Evolutionary conservation across 2,888 invertebrate species (phyloP).

Genomic region (Melangyna quadrimaculata): DNA sequence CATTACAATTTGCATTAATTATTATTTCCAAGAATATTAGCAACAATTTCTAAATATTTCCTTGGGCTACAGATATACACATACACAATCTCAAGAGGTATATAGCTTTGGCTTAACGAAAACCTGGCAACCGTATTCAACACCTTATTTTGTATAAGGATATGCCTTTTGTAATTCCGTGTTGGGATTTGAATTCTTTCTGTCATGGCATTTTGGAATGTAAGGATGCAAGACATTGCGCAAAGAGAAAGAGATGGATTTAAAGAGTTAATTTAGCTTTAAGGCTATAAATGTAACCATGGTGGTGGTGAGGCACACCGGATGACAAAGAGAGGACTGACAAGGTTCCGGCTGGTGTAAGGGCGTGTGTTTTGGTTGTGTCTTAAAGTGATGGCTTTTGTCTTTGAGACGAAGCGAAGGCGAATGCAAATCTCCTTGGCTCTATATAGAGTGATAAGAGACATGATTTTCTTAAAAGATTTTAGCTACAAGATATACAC

Average conservation of each 20-base stretch:
- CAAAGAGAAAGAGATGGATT: slow-evolving; percentile 28
- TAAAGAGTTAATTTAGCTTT: slow-evolving; percentile 69
- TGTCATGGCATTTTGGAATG: slow-evolving; percentile 3
- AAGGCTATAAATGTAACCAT: slow-evolving; percentile 47
- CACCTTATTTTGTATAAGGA: neutral
- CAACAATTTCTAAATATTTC: neutral
- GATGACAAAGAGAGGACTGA: neutral
- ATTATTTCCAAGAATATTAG: neutral
- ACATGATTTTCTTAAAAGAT: slow-evolving; percentile 43
- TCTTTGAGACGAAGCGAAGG: neutral
- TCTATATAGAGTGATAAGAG: slow-evolving; percentile 7
- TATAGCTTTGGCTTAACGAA: neutral
- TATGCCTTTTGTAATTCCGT: slow-evolving; percentile 34
- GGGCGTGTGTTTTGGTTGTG: neutral
- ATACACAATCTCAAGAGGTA: neutral
- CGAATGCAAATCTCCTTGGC: slow-evolving; percentile 29
- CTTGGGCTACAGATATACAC: neutral
- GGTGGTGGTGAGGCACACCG: too few species aligned
- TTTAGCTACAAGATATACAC: slow-evolving; percentile 26
- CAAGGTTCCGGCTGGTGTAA: neutral
- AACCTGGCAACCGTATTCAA: slow-evolving; percentile 13
- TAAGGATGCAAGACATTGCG: slow-evolving; percentile 14
- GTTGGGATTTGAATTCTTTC: slow-evolving; percentile 62
- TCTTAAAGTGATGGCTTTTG: slow-evolving; percentile 42
- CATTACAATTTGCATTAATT: neutral